These are phyloP conservation scores for Ornithoptera alexandrae DNA, from an alignment of 2,888 invertebrate species.

Conservation along the genomic window DNA sequence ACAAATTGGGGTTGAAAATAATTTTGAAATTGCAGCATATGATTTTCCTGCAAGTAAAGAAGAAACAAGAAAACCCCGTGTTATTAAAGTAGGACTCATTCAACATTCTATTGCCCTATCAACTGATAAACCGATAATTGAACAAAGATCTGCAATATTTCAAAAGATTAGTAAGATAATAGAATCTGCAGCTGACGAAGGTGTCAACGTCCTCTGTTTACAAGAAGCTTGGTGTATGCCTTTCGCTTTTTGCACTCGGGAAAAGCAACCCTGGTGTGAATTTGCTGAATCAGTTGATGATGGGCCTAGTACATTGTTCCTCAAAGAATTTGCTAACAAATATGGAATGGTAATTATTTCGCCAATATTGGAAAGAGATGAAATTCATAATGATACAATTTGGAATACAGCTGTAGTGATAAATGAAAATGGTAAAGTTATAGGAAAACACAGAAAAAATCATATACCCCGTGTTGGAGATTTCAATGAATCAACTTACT, in stretches of 20 bases:
- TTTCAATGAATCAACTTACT: slow-evolving; percentile 99
- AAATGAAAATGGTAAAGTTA: slow-evolving; percentile 88
- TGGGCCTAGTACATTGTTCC: slow-evolving; percentile 91
- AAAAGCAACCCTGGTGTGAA: slow-evolving; percentile 98
- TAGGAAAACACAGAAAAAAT: slow-evolving; percentile 98
- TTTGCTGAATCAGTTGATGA: slow-evolving; percentile 94
- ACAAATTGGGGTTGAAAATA: slow-evolving; percentile 70
- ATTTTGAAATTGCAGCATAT: slow-evolving; percentile 89
- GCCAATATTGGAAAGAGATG: slow-evolving; percentile 96
- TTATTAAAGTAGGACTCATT: slow-evolving; percentile 90
- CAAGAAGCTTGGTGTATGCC: slow-evolving; percentile 99
- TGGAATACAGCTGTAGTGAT: slow-evolving; percentile 98
- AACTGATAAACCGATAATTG: slow-evolving; percentile 85
- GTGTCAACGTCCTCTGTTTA: slow-evolving; percentile 94
- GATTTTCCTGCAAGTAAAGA: slow-evolving; percentile 85
- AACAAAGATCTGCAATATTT: slow-evolving; percentile 89
- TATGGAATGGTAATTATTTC: slow-evolving; percentile 97
- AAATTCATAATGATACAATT: slow-evolving; percentile 89
- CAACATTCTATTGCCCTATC: slow-evolving; percentile 91
- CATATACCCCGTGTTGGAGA: slow-evolving; percentile 99
- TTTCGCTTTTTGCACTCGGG: slow-evolving; percentile 98
- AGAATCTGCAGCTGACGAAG: slow-evolving; percentile 86
- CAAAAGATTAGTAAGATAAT: slow-evolving; percentile 87
- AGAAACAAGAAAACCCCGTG: slow-evolving; percentile 83
- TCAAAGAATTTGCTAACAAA: slow-evolving; percentile 87